Evolutionary conservation across 2,113 vertebrate species (phyloP), one percentile per base, ranked within the genome.

Genomic region (Phainopepla nitens): DNA sequence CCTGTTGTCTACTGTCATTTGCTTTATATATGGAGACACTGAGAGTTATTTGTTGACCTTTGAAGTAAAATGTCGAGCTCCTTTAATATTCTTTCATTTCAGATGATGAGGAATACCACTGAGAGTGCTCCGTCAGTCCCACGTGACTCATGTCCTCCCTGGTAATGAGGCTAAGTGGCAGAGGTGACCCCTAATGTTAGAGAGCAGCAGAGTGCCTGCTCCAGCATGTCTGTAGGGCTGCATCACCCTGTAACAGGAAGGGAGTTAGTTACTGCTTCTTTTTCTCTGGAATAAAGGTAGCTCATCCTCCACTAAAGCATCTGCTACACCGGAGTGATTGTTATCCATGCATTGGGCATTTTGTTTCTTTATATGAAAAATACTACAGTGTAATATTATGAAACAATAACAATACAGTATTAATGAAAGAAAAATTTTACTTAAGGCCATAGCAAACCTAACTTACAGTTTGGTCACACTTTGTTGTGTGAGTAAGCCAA

Each of bases 31-130:
- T 90, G 92, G 76, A 81, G 90, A 91, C 92, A 88, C 84, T 23
- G 58, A 88, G 78, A 95, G 68, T 75, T 93, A 90, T 95, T 71
- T 94, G 71, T 83, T 96, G 95, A 94, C 95, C 95, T 97, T 94
- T 94, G 82, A 90, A 96, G 66, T n/a, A 93, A 77, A 57, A 79
- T 94, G 90, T 88, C 71, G 72, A 96, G 82, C 71, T 96, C 90
- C 92, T 94, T 94, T 95, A 96, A 93, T 96, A 95, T 94, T 95
- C 82, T 90, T 96, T 91, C 92, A 90, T 90, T 97, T 96, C 76
- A 60, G 56, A 80, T 86, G 82, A 94, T 90, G 64, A 88, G 93
- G 54, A 93, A 88, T 60, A 90, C 79, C 82, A 89, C 58, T 15
- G 82, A 95, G 89, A 78, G 62, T 49, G 85, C 64, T 92, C 3